Evolutionary conservation across 2,797 vertebrate species (phyloP).

Genomic region (Diplodus puntazzo): DNA sequence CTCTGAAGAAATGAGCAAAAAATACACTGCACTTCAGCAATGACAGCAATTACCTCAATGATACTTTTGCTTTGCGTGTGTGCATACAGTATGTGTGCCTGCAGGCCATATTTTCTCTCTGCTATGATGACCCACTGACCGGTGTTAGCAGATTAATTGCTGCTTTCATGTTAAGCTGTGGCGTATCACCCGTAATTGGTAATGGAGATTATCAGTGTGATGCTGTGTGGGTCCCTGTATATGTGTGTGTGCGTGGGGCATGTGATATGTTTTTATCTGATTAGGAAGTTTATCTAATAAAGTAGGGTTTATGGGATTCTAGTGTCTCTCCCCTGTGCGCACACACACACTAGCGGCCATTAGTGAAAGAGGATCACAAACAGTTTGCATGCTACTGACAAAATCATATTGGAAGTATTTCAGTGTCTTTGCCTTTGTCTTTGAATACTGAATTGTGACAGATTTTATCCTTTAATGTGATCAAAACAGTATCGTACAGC

Average conservation of each 20-base stretch:
- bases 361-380: conserved; percentile 4
- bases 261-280: conserved; percentile 74
- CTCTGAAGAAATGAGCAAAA: conserved; percentile 11
- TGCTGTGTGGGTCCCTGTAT: conserved; percentile 27
- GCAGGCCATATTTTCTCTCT: conserved; percentile 38
- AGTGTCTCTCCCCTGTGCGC: conserved; percentile 20
- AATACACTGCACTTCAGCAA: neutral
- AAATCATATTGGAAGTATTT: neutral
- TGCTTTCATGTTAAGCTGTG: conserved; percentile 78
- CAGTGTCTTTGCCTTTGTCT: too few relatives aligned
- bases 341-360: conserved; percentile 5
- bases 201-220: conserved; percentile 81
- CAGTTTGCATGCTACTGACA: neutral
- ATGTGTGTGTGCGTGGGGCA: conserved; percentile 21
- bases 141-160: conserved; percentile 79
- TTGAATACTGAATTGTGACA: neutral
- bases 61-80: conserved; percentile 9
- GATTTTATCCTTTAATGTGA: neutral
- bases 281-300: conserved; percentile 79
- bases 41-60: conserved; percentile 16
- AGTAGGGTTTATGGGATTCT: conserved; percentile 67
- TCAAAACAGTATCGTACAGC: too few relatives aligned
- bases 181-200: conserved; percentile 76
- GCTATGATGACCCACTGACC: conserved; percentile 68
- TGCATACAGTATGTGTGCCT: neutral